Evolutionary conservation across 2,888 invertebrate genomes (phyloP).

Genomic region (Netelia fuscicornis): DNA sequence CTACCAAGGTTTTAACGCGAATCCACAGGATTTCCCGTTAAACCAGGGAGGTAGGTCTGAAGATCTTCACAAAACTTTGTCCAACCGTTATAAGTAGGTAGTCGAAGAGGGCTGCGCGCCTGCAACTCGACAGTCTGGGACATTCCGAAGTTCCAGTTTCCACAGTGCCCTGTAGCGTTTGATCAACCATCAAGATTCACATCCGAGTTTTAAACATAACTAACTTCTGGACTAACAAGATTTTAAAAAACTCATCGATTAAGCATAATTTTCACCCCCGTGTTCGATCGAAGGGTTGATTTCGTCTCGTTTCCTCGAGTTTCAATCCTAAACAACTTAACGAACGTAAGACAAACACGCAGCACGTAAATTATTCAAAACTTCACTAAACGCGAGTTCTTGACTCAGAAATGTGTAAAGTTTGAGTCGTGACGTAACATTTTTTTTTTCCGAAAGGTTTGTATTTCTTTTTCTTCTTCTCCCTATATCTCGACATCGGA

Average conservation of each 20-base stretch:
- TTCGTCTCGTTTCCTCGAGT: too few relatives aligned
- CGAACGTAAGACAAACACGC: too few relatives aligned
- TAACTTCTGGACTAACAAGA: background rate
- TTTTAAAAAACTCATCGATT: too few relatives aligned
- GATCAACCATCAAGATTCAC: conserved; percentile 36
- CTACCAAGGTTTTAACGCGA: conserved; percentile 47
- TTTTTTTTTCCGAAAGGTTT: too few relatives aligned
- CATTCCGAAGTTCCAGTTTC: conserved; percentile 41
- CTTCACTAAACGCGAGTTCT: too few relatives aligned
- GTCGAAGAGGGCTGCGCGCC: conserved; percentile 3
- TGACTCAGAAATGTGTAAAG: too few relatives aligned
- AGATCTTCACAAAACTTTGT: conserved; percentile 56
- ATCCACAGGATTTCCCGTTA: conserved; percentile 61
- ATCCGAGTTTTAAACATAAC: conserved; percentile 21
- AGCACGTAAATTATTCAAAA: too few relatives aligned
- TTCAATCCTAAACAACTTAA: too few relatives aligned
- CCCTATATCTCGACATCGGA: background rate
- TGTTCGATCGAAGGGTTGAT: too few relatives aligned
- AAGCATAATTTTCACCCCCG: too few relatives aligned
- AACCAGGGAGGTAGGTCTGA: conserved; percentile 34
- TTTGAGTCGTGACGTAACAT: too few relatives aligned
- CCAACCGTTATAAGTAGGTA: background rate
- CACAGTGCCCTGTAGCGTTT: conserved; percentile 9
- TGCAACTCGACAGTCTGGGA: conserved; percentile 33
- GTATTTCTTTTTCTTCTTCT: background rate